Conservation (phyloP, 2,888 invertebrate genomes). For the Boloria selene region DNA sequence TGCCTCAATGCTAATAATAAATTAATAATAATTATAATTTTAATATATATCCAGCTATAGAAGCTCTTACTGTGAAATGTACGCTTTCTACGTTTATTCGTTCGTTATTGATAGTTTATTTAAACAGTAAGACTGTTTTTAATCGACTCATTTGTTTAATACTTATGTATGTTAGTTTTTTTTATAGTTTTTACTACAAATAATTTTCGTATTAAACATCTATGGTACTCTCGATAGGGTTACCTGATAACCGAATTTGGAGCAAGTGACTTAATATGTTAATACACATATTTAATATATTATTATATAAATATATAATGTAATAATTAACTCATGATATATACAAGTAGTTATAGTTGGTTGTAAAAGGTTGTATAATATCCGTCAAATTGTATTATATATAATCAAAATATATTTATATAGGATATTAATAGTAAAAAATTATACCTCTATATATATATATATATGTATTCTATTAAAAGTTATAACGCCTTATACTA, state of each 20-base stretch:
- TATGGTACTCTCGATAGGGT: background rate
- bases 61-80: background rate
- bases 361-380: slow-evolving; percentile 3
- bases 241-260: background rate
- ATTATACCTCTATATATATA: too few species aligned
- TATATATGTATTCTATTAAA: too few species aligned
- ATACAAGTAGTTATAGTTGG: background rate
- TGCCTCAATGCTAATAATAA: slow-evolving; percentile 57
- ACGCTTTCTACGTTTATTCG: background rate
- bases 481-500: too few species aligned
- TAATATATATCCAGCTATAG: background rate
- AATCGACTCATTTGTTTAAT: background rate
- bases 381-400: too few species aligned
- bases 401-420: too few species aligned
- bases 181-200: background rate
- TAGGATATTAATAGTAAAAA: too few species aligned
- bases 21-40: background rate
- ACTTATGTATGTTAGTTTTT: background rate
- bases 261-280: slow-evolving; percentile 16
- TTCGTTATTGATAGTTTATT: background rate
- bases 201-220: background rate
- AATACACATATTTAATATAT: background rate
- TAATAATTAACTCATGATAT: background rate
- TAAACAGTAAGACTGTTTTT: background rate
- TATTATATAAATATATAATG: background rate